These are phyloP conservation scores for Dichetophora obliterata DNA, from an alignment of 2,888 invertebrate species.

Conservation along the genomic window DNA sequence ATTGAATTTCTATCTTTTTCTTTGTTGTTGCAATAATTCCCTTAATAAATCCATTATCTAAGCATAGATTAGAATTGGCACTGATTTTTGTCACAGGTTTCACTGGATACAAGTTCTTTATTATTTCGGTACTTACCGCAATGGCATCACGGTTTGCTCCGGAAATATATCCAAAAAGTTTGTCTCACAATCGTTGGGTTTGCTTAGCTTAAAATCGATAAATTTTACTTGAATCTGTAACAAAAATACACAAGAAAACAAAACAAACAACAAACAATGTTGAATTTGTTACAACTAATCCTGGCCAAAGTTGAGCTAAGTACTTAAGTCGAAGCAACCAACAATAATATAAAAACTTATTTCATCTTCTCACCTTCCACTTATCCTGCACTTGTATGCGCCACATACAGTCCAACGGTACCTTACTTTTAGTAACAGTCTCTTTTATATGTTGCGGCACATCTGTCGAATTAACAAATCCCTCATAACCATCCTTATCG, in stretches of 20 bases:
- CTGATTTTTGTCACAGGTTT: neutral
- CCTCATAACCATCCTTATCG: conserved; percentile 72
- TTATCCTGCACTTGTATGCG: conserved; percentile 75
- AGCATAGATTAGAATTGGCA: neutral
- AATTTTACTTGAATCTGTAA: conserved; percentile 79
- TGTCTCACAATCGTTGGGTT: conserved; percentile 82
- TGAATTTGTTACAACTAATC: neutral
- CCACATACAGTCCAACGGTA: conserved; percentile 83
- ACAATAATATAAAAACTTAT: conserved; percentile 7
- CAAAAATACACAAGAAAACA: neutral
- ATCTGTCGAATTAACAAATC: conserved; percentile 73
- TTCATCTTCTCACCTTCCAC: conserved; percentile 74
- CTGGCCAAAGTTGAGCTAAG: neutral
- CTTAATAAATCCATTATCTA: too few relatives aligned
- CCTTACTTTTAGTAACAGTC: conserved; percentile 72
- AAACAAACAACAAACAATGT: neutral
- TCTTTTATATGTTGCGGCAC: conserved; percentile 72
- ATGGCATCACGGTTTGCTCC: conserved; percentile 75
- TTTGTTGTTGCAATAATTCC: too few relatives aligned
- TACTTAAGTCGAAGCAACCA: neutral
- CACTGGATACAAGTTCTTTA: too few relatives aligned
- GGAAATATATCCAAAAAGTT: conserved; percentile 83
- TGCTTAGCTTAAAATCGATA: conserved; percentile 75
- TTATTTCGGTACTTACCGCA: conserved; percentile 66
- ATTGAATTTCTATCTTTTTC: too few relatives aligned